Evolutionary conservation across 1,140 invertebrate species (phyloP).

Genomic region (Zelostemma sp.): DNA sequence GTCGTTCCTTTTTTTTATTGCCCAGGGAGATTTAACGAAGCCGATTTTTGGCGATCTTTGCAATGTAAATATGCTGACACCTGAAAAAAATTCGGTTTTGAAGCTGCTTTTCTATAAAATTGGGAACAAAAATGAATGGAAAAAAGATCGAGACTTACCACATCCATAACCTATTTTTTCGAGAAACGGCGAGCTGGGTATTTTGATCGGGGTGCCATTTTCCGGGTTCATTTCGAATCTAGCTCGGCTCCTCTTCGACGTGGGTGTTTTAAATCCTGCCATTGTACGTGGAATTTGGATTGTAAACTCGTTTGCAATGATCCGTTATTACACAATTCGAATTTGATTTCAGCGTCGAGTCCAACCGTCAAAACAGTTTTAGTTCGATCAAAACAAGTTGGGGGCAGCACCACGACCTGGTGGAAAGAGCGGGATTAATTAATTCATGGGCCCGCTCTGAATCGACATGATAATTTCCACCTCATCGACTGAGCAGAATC

Average conservation of each 20-base stretch:
- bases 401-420: no score
- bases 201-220: constrained; percentile 64
- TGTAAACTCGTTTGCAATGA: no score
- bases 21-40: constrained; percentile 82
- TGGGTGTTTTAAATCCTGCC: constrained; percentile 61
- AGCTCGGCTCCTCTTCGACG: constrained; percentile 38
- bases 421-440: no score
- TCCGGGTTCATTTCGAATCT: constrained; percentile 50
- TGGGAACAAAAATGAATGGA: constrained; percentile 16
- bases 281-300: constrained; percentile 39
- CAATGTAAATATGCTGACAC: constrained; percentile 82
- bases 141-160: constrained; percentile 71
- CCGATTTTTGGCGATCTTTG: constrained; percentile 78
- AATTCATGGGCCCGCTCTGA: no score
- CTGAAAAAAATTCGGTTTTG: constrained; percentile 73
- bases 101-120: no score
- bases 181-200: constrained; percentile 79
- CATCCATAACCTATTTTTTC: constrained; percentile 81
- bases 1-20: constrained; percentile 79
- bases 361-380: no score
- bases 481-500: no score
- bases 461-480: no score
- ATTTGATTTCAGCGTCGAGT: no score
- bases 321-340: no score
- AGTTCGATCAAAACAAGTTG: no score